Percentiles rank a stretch among this genome's conserved stretches.
These are phyloP conservation scores for Calliopum simillimum DNA, from an alignment of 2,888 invertebrate species.

Conservation along the genomic window DNA sequence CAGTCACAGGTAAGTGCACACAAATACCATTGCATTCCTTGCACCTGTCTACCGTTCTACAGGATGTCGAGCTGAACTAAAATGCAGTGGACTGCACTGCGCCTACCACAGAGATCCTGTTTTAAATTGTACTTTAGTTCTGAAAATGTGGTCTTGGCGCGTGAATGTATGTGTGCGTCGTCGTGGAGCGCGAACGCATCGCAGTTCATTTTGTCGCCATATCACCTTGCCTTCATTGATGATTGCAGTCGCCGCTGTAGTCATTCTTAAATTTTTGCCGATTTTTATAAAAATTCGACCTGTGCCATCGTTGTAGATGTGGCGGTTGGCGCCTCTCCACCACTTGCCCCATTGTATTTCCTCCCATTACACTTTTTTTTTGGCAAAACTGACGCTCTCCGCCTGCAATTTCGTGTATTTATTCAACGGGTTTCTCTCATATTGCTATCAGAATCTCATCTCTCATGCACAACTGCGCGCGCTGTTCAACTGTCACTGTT, in stretches of 20 bases:
- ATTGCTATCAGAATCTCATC: constrained; percentile 35
- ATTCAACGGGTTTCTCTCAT: constrained; percentile 40
- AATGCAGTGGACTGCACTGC: too few species aligned
- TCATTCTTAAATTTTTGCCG: constrained; percentile 46
- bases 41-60: background rate
- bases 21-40: background rate
- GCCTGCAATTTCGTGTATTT: background rate
- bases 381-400: background rate
- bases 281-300: constrained; percentile 37
- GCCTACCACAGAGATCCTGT: too few species aligned
- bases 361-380: background rate
- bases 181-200: too few species aligned
- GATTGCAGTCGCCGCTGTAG: constrained; percentile 40
- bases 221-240: constrained; percentile 35
- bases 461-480: constrained; percentile 44
- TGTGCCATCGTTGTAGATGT: background rate
- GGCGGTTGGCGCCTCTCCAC: constrained; percentile 9
- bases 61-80: too few species aligned
- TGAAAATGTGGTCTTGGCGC: background rate
- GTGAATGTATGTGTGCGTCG: background rate
- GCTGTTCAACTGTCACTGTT: constrained; percentile 52
- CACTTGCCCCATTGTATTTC: background rate
- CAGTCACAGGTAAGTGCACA: background rate
- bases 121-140: too few species aligned
- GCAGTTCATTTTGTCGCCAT: background rate